Evolutionary conservation across 2,888 invertebrate genomes (phyloP), one percentile per base, ranked within the genome.

Genomic region (Mesoligia furuncula): DNA sequence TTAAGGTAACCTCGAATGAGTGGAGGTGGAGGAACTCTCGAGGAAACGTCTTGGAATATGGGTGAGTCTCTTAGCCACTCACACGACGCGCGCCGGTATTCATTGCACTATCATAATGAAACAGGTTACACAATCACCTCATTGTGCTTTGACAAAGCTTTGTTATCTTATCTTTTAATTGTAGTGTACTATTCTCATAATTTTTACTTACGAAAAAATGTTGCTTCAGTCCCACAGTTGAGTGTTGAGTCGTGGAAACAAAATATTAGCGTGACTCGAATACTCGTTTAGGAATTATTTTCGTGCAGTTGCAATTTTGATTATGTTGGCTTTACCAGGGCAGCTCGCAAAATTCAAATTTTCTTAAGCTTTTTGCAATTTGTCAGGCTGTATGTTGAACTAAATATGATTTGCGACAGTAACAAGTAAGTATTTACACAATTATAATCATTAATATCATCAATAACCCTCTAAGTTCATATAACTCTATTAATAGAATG

Each of bases 101-200:
- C 57, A 73, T 83, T 79, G 74, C 83, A 67, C 64, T 68, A 54
- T 80, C 57, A 51, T 87, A 80, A 81, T 70, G 83, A 87, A 89
- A 88, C 74, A 57, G 73, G 59, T 76, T 75, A 70, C 87, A 70
- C 85, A 78, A 85, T 74, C 73, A 76, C 68, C 73, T 78, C 87
- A 89, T 88, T 89, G 86, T 87, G 78, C 75, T 82, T 80, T 85
- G 84, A 77, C 87, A 87, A 79, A 82, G 80, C 81, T 87, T 75
- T 73, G 74, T 64, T 73, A 77, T 79, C 80, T 84, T 85, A 88
- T 88, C 84, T 85, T 75, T 80, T 87, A 84, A 87, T 89, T 87
- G 77, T 73, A 51, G 65, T 74, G 78, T 78, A 59, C 80, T 71
- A 70, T 72, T 85, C 87, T 85, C 88, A 88, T 81, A 82, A 78